phyloP scores from a whole-genome alignment of 2,888 invertebrate species.

The Netelia fuscicornis region DNA sequence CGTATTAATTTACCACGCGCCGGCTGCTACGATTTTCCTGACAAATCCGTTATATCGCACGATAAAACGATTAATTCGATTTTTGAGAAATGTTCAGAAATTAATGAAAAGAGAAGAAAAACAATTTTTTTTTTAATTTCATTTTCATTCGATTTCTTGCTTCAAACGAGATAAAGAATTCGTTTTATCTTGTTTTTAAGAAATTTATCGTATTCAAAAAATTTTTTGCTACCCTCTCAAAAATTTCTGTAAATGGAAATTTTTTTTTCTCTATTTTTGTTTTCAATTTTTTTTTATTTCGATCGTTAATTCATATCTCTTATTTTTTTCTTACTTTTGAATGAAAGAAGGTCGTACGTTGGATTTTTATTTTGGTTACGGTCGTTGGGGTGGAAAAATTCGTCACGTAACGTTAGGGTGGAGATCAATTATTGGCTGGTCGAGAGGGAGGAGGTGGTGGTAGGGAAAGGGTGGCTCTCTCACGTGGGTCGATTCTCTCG shows the following conservation, averaged over 20 bases:
- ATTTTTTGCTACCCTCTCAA: too few species aligned
- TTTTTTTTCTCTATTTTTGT: not conserved
- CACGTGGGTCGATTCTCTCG: slow-evolving; percentile 45
- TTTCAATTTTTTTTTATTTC: not conserved
- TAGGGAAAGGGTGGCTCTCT: slow-evolving; percentile 15
- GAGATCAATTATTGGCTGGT: slow-evolving; percentile 56
- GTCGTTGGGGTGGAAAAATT: slow-evolving; percentile 36
- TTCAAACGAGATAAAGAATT: too few species aligned
- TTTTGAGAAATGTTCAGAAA: too few species aligned
- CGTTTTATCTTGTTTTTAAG: not conserved
- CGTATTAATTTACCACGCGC: slow-evolving; percentile 20
- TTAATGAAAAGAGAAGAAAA: not conserved
- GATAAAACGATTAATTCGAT: too few species aligned
- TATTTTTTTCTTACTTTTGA: not conserved
- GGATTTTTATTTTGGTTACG: not conserved
- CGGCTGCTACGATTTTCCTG: not conserved
- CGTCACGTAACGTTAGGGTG: slow-evolving; percentile 40
- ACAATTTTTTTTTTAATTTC: not conserved
- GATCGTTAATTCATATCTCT: not conserved
- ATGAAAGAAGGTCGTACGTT: slow-evolving; percentile 19
- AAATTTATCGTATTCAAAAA: not conserved
- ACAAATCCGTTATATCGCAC: not conserved
- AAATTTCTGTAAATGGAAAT: too few species aligned
- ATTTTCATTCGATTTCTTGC: not conserved
- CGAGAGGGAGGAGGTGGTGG: slow-evolving; percentile 14